Evolutionary conservation across 2,113 vertebrate species (phyloP), one percentile per base, ranked within the genome.

Genomic region (Myiozetetes cayanensis): DNA sequence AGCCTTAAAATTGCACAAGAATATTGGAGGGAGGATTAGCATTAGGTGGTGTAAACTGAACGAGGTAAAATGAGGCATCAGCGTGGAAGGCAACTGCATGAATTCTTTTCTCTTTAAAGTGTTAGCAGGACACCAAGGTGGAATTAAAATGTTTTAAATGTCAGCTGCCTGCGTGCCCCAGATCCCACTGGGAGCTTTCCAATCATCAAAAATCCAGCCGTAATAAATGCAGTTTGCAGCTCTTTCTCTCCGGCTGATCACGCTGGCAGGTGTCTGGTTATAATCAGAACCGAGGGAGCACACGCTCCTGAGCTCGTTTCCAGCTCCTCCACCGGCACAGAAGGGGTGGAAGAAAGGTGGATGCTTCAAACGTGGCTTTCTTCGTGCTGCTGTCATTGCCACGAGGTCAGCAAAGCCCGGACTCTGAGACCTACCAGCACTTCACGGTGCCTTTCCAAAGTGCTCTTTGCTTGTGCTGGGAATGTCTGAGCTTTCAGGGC

Each of bases 341-440:
- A 15, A 21, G 31, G 4, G 31, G 8, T 85, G 80, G 31, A 19
- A 35, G 13, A 6, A 58, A 61, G 66, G 44, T 1, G 52, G 85
- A 7, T 14, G 1, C 46, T 33, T 28, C 52, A 33, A 4, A 43
- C 3, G 33, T 3, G 10, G 11, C 75, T 50, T 78, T 4, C 18
- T 78, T 53, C 22, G 70, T 1, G 1, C 63, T 50, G 28, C 14
- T 9, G 25, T 5, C 0, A 0, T 44, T 44, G 43, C 44, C 52
- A 5, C 1, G 41, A 37, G 56, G 33, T 31, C 52, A 76, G 49
- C 70, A 68, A 47, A 85, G 43, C 50, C n/a, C 49, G 1, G 56
- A 1, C 8, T 0, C 23, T 24, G 68, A 39, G 39, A 16, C 68
- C 35, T 28, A 5, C 47, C 39, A 3, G 43, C 10, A 0, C 10